Base-by-base conservation (phyloP, 2,888 invertebrate genomes). In the Phyllotreta striolata region DNA sequence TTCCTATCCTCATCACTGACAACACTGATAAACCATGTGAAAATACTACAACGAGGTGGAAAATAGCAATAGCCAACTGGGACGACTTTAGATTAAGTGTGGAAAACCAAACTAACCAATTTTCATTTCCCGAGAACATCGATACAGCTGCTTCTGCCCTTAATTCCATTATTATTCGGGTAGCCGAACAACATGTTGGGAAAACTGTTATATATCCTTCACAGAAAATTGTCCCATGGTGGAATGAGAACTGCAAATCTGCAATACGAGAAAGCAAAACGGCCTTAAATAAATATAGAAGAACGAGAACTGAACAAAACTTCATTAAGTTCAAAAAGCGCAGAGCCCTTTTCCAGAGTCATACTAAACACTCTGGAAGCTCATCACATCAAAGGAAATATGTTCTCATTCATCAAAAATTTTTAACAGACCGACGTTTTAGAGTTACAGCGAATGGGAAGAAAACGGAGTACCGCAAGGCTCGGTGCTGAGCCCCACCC, bases 1-100 rank as follows among this genome's bases (percentile, higher is more conserved):
- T n/a, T n/a, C n/a, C n/a, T n/a, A n/a, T n/a, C n/a, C n/a, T n/a
- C n/a, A 55, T 51, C 1, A 24, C 56, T 4, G 13, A 62, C 13
- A 55, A 62, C 34, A 38, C 12, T 35, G 6, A n/a, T n/a, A 60
- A 47, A 49, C 38, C 6, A 40, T 9, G 7, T 8, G 13, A n/a
- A 7, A 41, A 9, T 7, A n/a, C n/a, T n/a, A 46, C 24, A 14
- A 8, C 6, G 1, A 62, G 55, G 12, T 62, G 62, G 55, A 55
- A 38, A 47, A 46, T 55, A n/a, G n/a, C n/a, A n/a, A n/a, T n/a
- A n/a, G 44, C 61, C 37, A 37, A 56, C n/a, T 44, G 56, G 56
- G 5, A 37, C 8, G 14, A 38, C 6, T 56, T 37, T 35, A 35
- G 46, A 0, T 0, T 1, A 6, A n/a, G 37, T 10, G 0, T 37